These are phyloP conservation scores for Diachasmimorpha longicaudata DNA, from an alignment of 1,140 invertebrate genomes.

Conservation along the genomic window DNA sequence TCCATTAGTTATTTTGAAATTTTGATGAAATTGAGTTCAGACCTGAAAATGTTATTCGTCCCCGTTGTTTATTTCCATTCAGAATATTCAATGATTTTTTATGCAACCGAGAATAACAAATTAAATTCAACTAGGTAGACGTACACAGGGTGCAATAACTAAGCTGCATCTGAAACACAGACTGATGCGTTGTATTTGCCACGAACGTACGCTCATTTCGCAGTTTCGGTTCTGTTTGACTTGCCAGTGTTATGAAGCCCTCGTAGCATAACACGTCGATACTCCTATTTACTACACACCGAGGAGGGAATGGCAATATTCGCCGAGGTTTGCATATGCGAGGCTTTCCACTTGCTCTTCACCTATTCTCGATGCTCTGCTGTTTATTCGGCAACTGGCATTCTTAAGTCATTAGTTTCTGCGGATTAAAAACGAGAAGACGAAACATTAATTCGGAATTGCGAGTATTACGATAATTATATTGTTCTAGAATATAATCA, in stretches of 20 bases:
- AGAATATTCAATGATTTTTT: too few relatives aligned
- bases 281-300: background rate
- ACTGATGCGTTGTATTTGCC: background rate
- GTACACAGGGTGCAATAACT: background rate
- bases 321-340: background rate
- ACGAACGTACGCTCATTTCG: slow-evolving; percentile 18
- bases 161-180: background rate
- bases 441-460: too few relatives aligned
- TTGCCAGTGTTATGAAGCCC: background rate
- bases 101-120: background rate
- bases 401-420: background rate
- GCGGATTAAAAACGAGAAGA: background rate
- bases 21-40: too few relatives aligned
- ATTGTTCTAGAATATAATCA: too few relatives aligned
- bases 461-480: too few relatives aligned
- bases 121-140: background rate
- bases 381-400: background rate
- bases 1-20: too few relatives aligned
- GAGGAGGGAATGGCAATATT: background rate
- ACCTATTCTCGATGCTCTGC: background rate
- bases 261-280: slow-evolving; percentile 17
- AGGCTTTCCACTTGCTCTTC: background rate
- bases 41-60: background rate
- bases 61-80: too few relatives aligned
- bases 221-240: slow-evolving; percentile 13